phyloP scores from a whole-genome alignment of 2,113 vertebrate species.

The Gorsachius goisagi region DNA sequence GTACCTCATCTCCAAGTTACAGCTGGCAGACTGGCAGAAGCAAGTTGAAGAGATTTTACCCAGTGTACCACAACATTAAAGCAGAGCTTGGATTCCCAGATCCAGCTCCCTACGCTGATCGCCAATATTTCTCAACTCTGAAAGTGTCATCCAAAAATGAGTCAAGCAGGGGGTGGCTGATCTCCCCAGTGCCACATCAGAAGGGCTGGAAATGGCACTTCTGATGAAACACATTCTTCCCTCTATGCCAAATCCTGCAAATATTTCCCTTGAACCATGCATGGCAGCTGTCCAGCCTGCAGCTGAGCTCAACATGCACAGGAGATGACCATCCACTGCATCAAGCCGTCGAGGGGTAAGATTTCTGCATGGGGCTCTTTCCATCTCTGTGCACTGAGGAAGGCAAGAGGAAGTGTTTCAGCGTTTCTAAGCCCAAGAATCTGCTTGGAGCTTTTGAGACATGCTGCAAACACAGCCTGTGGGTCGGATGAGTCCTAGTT shows the following conservation, averaged over 20 bases:
- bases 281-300: not conserved
- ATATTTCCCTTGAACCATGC: not conserved
- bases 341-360: not conserved
- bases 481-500: not conserved
- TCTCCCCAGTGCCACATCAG: constrained; percentile 55
- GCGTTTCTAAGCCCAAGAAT: not conserved
- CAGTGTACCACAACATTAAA: not conserved
- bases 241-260: constrained; percentile 27
- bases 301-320: not conserved
- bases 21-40: not conserved
- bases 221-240: not conserved
- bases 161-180: constrained; percentile 43
- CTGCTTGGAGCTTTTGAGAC: not conserved
- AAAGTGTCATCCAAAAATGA: constrained; percentile 58
- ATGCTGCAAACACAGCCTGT: not conserved
- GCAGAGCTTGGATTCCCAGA: not conserved
- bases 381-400: not conserved
- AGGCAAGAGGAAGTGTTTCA: not conserved
- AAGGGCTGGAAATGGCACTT: constrained; percentile 29
- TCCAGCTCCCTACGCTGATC: not conserved
- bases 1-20: not conserved
- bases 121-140: constrained; percentile 14
- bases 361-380: not conserved
- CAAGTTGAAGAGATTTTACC: not conserved
- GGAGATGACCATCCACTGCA: not conserved